Base-by-base conservation (phyloP, 2,888 invertebrate species). In the Epiperipatus broadwayi region DNA sequence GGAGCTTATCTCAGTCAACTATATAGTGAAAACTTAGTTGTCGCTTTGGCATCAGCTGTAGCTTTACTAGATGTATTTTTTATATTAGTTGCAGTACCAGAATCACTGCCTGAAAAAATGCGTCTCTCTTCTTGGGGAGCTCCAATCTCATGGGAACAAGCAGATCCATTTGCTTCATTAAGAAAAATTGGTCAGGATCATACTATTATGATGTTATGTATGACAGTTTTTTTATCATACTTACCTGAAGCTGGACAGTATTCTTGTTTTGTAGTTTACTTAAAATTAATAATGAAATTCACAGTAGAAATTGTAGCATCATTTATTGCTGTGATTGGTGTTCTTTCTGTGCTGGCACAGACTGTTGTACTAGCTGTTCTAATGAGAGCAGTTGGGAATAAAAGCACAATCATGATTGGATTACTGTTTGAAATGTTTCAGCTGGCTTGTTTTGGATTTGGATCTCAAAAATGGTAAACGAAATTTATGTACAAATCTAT, bases 211-310 rank as follows among this genome's bases (percentile, higher is more conserved):
- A 79, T 95, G 73, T 71, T 97, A 53, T 93, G 95, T 63, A 78
- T 91, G 49, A 83, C 95, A 35, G 95, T 97, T 53, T 85, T 97
- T 60, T 70, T 97, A 41, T 93, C 93, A 16, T 97, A 97, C 64
- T 68, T 97, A 50, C 95, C 97, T 2, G 97, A 99, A 65, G 66
- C 68, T 28, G 95, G 95, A 48, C 91, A 97, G 66, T 97, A 97
- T 65, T 95, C 95, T 42, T 95, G 95, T 66, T 93, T 97, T 66
- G 97, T 97, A 67, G 95, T 97, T 53, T 97, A 97, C 65, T 71
- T 97, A 49, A 85, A 85, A 66, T 69, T 95, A 58, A 87, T 75
- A 53, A 89, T 97, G 78, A 85, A 84, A 48, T 97, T 97, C 65
- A 78, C 77, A 50, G 79, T 78, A 43, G 75, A 84, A 54, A 81